Base-by-base conservation (phyloP, 2,888 invertebrate genomes). In the Drosophila pseudotalamancana region DNA sequence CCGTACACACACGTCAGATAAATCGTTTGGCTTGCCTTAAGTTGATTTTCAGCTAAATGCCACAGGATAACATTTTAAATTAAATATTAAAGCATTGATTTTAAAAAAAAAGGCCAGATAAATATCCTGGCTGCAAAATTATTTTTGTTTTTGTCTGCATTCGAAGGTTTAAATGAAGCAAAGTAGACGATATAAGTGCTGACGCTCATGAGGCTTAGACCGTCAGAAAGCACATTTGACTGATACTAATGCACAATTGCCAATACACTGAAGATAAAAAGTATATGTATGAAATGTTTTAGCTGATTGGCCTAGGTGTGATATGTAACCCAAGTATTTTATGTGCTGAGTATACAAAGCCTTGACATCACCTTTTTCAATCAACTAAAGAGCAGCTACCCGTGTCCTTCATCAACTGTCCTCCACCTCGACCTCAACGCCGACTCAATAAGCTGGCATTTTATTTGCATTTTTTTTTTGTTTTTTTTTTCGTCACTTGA, bases 401-500 rank as follows among this genome's bases (percentile, higher is more conserved):
- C 64, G 39, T 45, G 2, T 32, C 55, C 51, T 29, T 56, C 51
- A 34, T 12, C 42, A 32, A 39, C 63, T 62, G 31, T 31, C 25
- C 19, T 34, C 51, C 45, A 25, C 42, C 42, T 51, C 60, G 49
- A 48, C 55, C 32, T 37, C 68, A 40, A 35, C 50, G 32, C 72
- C 51, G 64, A 72, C 78, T 79, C 81, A 83, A 83, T 83, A 83
- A 83, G 81, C 87, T 57, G 81, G 78, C 84, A 78, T 84, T 83
- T 87, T 87, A 87, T 84, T 84, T 84, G 84, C 81, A 77, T 87
- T 74, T 76, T 82, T 86, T 77, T 39, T 83, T 72, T 71, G 77
- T 80, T 76, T 67, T 39, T 83, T 72, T 71, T 79, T 80, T 76
- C 69, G 74, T 72, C 83, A 85, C 83, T 81, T 71, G 63, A 46